A percentile compares a stretch with the other conserved stretches of the same genome.
Conservation (phyloP, 2,113 vertebrate genomes). For the cattle (Bos taurus) region DNA sequence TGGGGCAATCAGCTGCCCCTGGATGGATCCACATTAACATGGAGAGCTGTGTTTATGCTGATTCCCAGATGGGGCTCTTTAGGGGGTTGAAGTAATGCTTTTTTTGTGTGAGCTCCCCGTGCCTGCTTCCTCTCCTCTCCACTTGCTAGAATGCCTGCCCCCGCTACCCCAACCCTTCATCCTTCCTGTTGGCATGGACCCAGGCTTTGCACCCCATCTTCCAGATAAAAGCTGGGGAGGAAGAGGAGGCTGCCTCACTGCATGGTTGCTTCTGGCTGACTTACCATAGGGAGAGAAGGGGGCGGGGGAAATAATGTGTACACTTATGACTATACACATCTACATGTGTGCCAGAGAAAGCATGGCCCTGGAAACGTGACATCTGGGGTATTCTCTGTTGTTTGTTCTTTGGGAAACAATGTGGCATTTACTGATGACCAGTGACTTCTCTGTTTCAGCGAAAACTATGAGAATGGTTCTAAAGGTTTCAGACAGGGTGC, state of each 20-base stretch:
- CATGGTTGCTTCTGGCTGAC: background rate
- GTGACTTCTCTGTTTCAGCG: constrained; percentile 57
- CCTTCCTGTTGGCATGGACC: background rate
- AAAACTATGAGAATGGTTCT: constrained; percentile 92
- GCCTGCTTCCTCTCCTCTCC: background rate
- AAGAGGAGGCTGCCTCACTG: background rate
- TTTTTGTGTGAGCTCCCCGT: background rate
- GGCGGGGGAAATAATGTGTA: background rate
- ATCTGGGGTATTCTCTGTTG: background rate
- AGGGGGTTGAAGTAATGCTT: background rate
- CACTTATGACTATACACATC: background rate
- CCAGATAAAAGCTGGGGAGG: background rate
- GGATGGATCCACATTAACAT: too few relatives aligned
- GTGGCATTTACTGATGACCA: background rate
- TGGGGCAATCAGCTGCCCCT: background rate
- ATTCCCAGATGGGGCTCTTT: too few relatives aligned
- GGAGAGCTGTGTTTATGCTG: too few relatives aligned
- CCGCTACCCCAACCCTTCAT: background rate
- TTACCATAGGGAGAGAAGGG: background rate
- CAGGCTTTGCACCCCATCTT: background rate
- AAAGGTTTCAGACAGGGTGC: constrained; percentile 91
- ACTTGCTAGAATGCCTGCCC: background rate
- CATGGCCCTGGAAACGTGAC: background rate
- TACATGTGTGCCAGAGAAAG: background rate
- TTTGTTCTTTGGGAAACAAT: background rate